Percentiles rank a stretch among this genome's conserved stretches.
phyloP scores from a whole-genome alignment of 2,113 vertebrate genomes.

The Fregata magnificens region DNA sequence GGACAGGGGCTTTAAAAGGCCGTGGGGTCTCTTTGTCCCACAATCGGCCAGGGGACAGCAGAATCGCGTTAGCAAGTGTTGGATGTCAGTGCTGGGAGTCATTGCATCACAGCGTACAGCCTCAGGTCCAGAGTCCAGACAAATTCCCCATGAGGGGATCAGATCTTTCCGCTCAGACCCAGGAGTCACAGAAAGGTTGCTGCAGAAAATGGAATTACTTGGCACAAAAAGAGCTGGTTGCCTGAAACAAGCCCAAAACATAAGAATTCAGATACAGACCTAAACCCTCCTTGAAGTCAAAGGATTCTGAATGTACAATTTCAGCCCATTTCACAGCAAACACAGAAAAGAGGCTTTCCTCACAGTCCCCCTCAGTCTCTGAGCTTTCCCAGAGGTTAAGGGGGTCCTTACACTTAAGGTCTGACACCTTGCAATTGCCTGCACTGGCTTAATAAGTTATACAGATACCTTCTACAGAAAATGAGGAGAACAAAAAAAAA shows the following conservation, averaged over 20 bases:
- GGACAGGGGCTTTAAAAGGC: not conserved
- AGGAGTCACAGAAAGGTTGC: not conserved
- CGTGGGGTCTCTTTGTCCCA: not conserved
- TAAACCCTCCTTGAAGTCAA: not conserved
- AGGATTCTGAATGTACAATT: not conserved
- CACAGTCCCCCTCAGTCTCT: not conserved
- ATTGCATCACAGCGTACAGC: fast-evolving
- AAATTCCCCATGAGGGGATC: not conserved
- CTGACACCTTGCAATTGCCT: not conserved
- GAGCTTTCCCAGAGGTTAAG: not conserved
- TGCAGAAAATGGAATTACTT: not conserved
- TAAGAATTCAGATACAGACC: not conserved
- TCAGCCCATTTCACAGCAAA: not conserved
- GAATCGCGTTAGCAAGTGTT: not conserved
- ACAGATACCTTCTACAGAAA: not conserved
- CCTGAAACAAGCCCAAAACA: not conserved
- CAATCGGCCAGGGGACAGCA: not conserved
- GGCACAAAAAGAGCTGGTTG: not conserved
- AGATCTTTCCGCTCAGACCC: not conserved
- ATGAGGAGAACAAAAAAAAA: not conserved
- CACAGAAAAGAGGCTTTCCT: not conserved
- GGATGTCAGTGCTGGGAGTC: not conserved
- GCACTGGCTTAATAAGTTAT: not conserved
- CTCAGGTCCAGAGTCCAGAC: not conserved
- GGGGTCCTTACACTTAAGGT: not conserved